Base-by-base conservation (phyloP, 1,140 invertebrate genomes). In the Neodiprion pinetum region DNA sequence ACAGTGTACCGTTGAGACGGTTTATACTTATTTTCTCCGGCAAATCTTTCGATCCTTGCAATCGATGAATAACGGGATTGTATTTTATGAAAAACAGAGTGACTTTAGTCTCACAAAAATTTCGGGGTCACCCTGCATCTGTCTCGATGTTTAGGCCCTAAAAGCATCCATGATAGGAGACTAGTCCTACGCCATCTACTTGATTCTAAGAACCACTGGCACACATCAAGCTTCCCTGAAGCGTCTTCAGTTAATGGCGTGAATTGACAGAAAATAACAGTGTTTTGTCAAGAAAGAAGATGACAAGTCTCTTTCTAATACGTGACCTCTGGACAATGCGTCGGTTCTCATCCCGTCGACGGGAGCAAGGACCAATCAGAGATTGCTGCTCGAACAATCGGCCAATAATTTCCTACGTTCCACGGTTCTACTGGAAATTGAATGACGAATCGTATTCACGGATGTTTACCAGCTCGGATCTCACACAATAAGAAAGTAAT, bases 281-380 rank as follows among this genome's bases (percentile, higher is more conserved):
- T 67, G 67, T 75, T 80, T 69, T 74, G 77, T 81, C 77, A 69
- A 69, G 76, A 49, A 61, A 76, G 11, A 77, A 71, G 76, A 80
- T 82, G 81, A 82, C 81, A 78, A 72, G 79, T 78, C 76, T 76
- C 61, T 80, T 81, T 75, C 72, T 67, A 74, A 80, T 78, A 82
- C 81, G 81, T 82, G 81, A 81, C 79, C 79, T 73, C 73, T 67
- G 76, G 73, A 82, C 80, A 82, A 82, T 48, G 23, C 67, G 21
- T 23, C 10, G 23, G 4, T 23, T 69, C 11, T 69, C 11, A 11
- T 53, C 70, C 70, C 12, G 9, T 71, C 70, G 47, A 53, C 70
- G 40, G n/a, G 5, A 17, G 53, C 8, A 17, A 61, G 11, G 11
- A 61, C 53, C 53, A 61, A 61, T 61, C 53, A 61, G 5, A 61